Evolutionary conservation across 2,797 vertebrate species (phyloP), one percentile per base, ranked within the genome.

Genomic region (Cichlasoma orientale): DNA sequence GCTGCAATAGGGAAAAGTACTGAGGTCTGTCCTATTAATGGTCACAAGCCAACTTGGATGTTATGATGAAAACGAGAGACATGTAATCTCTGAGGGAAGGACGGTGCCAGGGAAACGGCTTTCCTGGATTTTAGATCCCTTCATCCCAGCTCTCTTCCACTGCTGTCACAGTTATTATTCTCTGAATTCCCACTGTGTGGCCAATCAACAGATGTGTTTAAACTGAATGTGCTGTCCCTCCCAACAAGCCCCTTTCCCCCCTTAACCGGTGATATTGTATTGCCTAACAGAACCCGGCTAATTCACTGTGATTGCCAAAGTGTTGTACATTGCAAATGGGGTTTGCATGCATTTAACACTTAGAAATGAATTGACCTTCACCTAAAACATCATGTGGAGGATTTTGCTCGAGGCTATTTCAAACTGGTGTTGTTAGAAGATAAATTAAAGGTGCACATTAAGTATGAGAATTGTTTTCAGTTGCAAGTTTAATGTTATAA

Each of bases 161-260:
- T 72, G 80, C 79, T 85, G 80, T 68, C 82, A 78, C 83, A 9
- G 79, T 88, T 90, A 91, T 90, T 89, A 86, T 88, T 87, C 71
- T 79, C 72, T 75, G 76, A 83, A 92, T 92, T 93, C 89, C 90
- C 90, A 83, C 80, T 56, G 85, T 89, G 92, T 75, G 79, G 89
- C 88, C 92, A 90, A 90, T 89, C 90, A 90, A 90, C 89, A 92
- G 89, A 93, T 93, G 91, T 89, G 82, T 90, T 88, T 83, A 80
- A 88, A 84, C 59, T 31, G 53, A 87, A 85, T 84, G 76, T 68
- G 79, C 78, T 58, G 52, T 56, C 63, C 72, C 66, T 77, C 61
- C 72, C 73, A 77, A 63, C 50, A 75, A 70, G 29, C 76, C 56
- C 38, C 68, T 38, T 2, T 41, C 23, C 18, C 69, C 61, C 54